These are phyloP conservation scores for Drosophila mimica DNA, from an alignment of 2,888 invertebrate species.

Conservation along the genomic window DNA sequence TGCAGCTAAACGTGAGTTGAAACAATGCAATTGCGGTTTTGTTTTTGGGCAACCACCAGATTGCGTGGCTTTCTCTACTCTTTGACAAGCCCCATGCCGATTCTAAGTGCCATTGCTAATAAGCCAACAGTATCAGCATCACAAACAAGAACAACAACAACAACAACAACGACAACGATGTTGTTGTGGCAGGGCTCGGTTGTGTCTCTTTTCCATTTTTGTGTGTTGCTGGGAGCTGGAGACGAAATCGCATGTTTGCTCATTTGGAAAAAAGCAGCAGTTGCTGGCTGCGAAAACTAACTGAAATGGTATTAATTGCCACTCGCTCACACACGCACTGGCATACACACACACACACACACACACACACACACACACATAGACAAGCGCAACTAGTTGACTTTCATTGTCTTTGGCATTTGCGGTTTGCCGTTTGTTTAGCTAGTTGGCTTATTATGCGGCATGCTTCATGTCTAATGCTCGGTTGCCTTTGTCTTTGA, in stretches of 20 bases:
- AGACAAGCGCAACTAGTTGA: conserved; percentile 47
- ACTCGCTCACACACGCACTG: conserved; percentile 34
- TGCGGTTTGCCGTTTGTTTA: conserved; percentile 42
- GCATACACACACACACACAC: conserved; percentile 13
- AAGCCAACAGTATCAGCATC: conserved; percentile 42
- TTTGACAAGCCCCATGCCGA: conserved; percentile 52
- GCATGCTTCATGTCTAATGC: conserved; percentile 49
- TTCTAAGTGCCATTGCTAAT: conserved; percentile 73
- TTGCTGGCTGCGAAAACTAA: conserved; percentile 56
- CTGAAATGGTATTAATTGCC: conserved; percentile 77
- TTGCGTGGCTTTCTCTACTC: conserved; percentile 65
- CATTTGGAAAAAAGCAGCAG: conserved; percentile 63
- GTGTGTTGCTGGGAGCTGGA: conserved; percentile 36
- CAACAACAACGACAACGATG: conserved; percentile 1
- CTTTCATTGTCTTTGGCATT: conserved; percentile 74
- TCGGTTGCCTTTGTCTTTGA: conserved; percentile 45
- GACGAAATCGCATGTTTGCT: conserved; percentile 56
- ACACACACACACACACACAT: conserved; percentile 9
- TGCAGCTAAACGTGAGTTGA: conserved; percentile 40
- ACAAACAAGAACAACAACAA: background rate
- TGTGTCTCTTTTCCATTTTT: conserved; percentile 23
- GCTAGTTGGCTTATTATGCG: conserved; percentile 65
- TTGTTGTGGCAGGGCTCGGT: conserved; percentile 26
- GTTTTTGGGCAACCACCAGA: conserved; percentile 34
- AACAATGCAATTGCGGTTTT: conserved; percentile 56